Evolutionary conservation across 2,797 vertebrate genomes (phyloP), one percentile per base, ranked within the genome.

Genomic region (Pelodytes ibericus): DNA sequence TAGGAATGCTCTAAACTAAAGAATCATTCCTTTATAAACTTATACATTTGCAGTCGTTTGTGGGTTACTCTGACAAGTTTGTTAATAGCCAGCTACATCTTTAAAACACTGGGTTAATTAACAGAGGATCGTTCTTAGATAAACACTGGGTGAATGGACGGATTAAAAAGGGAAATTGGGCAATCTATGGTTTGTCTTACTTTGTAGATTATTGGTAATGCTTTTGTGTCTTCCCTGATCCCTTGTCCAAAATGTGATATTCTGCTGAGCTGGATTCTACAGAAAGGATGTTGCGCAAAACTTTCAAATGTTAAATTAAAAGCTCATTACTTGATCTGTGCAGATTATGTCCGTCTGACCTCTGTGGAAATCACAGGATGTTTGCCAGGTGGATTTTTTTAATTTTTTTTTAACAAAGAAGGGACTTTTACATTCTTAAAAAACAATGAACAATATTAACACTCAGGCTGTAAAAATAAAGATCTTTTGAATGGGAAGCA

Each of bases 381-480:
- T 31, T 18, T 72, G 61, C 75, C 69, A 77, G 61, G 75, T 71
- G 69, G 70, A 20, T 44, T 41, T 44, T 61, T 30, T 3, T 58
- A 61, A 77, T 77, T 77, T 49, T 27, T 57, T 25, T 57, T n/a
- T 1, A 39, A 27, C 65, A 53, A 44, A 71, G 20, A 69, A 69
- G 24, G 9, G 53, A 13, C 24, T 26, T 71, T 30, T 13, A 49
- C n/a, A 64, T 63, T 49, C 27, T 59, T 58, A 59, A 71, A 36
- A 5, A 36, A 13, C 33, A 6, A 11, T 49, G 61, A 78, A 79
- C 70, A 73, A 67, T 68, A 68, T 68, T 73, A 72, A 36, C 64
- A 68, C 63, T 79, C 68, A 68, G 73, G 63, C 63, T 67, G 76
- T 29, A 67, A 67, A 72, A 65, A 78, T 66, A 66, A 66, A 67